Evolutionary conservation across 2,797 vertebrate genomes (phyloP), one percentile per base, ranked within the genome.

Genomic region (Notolabrus celidotus): DNA sequence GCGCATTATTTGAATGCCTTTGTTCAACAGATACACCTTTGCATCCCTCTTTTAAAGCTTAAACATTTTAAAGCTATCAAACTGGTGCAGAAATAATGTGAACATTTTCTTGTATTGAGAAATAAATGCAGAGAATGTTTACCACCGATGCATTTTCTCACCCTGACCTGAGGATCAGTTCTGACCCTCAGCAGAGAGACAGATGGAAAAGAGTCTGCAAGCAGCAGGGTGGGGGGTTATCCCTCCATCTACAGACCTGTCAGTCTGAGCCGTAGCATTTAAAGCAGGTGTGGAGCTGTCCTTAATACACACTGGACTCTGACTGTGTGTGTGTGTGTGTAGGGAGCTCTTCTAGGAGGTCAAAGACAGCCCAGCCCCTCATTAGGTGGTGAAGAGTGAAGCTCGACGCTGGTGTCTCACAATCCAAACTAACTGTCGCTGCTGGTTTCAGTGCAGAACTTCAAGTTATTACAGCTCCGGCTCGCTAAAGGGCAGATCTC

Each of bases 371-470:
- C 66, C 81, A 86, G 78, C 80, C 82, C 80, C 89, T 94, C 93
- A 95, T 95, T 93, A 93, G 76, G 66, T 92, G 90, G 93, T 93
- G 94, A 88, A 61, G 93, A 95, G 90, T 92, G 94, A 94, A 73
- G 67, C 87, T 80, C 41, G 7, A 86, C 54, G 77, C 60, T 63
- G 27, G 41, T 71, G 86, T 88, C 86, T 80, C 73, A 54, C 57
- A 66, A 31, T 73, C 72, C 67, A 85, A 79, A 83, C 62, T 15
- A 59, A 76, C 56, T 52, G 33, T 63, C 76, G 60, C 73, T 72
- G 67, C 34, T 11, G 34, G 34, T 36, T 36, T 36, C 34, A 36
- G 8, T 14, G 34, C 71, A 69, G 67, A 54, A 77, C 63, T 68
- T 73, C 58, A 59, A 75, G 75, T 85, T 82, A 87, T 88, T 83